Evolutionary conservation across 1,140 invertebrate genomes (phyloP).

Genomic region (Zaprionus taronus): DNA sequence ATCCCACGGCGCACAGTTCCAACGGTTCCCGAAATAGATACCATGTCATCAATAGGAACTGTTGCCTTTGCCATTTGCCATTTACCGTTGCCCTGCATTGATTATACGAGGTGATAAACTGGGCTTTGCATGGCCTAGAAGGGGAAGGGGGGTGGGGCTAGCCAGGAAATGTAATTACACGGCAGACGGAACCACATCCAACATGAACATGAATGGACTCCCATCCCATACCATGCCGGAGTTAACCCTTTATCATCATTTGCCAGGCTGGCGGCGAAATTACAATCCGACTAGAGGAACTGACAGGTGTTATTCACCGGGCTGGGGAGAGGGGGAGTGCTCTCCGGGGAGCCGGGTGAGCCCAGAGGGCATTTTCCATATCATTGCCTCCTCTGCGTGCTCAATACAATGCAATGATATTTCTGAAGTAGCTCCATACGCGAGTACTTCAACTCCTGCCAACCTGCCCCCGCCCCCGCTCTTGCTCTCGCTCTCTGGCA

Average conservation of each 20-base stretch:
- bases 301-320: conserved; percentile 40
- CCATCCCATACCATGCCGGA: neutral
- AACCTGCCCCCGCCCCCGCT: no score
- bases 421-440: conserved; percentile 36
- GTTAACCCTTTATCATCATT: conserved; percentile 45
- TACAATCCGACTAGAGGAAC: neutral
- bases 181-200: conserved; percentile 3
- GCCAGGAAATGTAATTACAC: conserved; percentile 43
- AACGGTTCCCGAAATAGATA: conserved; percentile 63
- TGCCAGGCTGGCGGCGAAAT: conserved; percentile 4
- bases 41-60: conserved; percentile 68
- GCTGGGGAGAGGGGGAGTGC: neutral
- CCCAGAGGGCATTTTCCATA: conserved; percentile 38
- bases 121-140: conserved; percentile 13
- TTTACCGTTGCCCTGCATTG: conserved; percentile 45
- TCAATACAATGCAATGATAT: conserved; percentile 5
- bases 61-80: conserved; percentile 40
- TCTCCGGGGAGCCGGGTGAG: conserved; percentile 6
- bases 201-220: neutral
- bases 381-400: conserved; percentile 23
- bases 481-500: no score
- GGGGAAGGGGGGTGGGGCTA: neutral
- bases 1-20: conserved; percentile 52
- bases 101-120: conserved; percentile 47
- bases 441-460: conserved; percentile 39